Percentiles rank a stretch among this genome's conserved stretches.
These are phyloP conservation scores for Epinotia ramella DNA, from an alignment of 2,888 invertebrate genomes.

Conservation along the genomic window DNA sequence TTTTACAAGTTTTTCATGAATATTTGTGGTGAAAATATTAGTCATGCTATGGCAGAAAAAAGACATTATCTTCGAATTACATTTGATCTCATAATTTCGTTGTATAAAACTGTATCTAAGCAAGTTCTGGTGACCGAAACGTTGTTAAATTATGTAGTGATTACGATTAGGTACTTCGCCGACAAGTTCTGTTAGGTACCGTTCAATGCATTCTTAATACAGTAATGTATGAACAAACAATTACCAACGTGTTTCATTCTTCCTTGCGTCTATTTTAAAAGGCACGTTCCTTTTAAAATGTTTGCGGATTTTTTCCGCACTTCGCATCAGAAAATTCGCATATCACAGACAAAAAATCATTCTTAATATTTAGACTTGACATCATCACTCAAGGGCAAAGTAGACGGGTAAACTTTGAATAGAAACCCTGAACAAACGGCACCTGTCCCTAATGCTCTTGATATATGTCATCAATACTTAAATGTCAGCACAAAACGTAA, in stretches of 20 bases:
- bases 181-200: not conserved
- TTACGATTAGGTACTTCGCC: not conserved
- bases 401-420: not conserved
- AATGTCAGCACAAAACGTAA: not conserved
- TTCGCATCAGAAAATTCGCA: too few relatives aligned
- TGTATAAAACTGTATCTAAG: not conserved
- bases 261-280: too few relatives aligned
- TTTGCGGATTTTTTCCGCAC: too few relatives aligned
- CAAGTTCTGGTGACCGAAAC: not conserved
- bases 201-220: not conserved
- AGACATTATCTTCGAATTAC: conserved; percentile 42
- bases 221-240: not conserved
- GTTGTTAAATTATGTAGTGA: not conserved
- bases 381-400: not conserved
- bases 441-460: not conserved
- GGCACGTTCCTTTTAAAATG: too few relatives aligned
- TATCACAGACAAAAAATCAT: too few relatives aligned
- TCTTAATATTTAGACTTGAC: too few relatives aligned
- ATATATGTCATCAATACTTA: not conserved
- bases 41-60: conserved; percentile 8
- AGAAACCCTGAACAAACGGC: not conserved
- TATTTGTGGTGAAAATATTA: conserved; percentile 3
- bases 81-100: not conserved
- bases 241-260: not conserved
- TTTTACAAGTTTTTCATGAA: conserved; percentile 4